Conservation (phyloP, 2,797 vertebrate species). For the Acanthis flammea region DNA sequence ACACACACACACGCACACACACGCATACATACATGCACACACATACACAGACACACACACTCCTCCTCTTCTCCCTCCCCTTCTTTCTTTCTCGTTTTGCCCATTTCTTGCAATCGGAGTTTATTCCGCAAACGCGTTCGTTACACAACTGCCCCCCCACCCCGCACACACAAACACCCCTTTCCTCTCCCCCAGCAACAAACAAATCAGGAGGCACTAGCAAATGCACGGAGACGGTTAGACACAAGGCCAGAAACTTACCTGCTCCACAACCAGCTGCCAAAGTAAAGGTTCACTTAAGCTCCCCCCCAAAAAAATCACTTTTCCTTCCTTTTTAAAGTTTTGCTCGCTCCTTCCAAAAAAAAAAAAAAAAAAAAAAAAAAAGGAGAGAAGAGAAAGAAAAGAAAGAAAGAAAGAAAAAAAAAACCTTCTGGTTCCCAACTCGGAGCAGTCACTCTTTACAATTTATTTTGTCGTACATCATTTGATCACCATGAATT, state of each 20-base stretch:
- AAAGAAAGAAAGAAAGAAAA: conserved; percentile 28
- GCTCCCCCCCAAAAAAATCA: conserved; percentile 79
- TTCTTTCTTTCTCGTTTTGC: conserved; percentile 61
- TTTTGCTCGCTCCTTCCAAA: conserved; percentile 79
- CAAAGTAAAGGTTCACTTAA: conserved; percentile 84
- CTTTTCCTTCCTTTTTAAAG: conserved; percentile 83
- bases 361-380: conserved; percentile 45
- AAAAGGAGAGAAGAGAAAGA: not conserved
- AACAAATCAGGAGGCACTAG: conserved; percentile 68
- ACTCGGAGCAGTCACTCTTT: conserved; percentile 95
- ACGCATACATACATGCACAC: not conserved
- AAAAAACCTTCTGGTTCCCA: conserved; percentile 85
- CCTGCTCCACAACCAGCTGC: conserved; percentile 91
- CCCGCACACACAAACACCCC: not conserved
- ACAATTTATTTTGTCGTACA: conserved; percentile 90
- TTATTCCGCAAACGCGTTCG: conserved; percentile 79
- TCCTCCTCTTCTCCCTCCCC: conserved; percentile 58
- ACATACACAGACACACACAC: not conserved
- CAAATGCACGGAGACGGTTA: conserved; percentile 69
- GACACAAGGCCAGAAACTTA: conserved; percentile 93
- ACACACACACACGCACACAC: conserved; percentile 40
- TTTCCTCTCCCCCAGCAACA: conserved; percentile 54
- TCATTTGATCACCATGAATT: conserved; percentile 99
- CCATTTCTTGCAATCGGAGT: conserved; percentile 73
- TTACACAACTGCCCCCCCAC: conserved; percentile 80